Percentiles rank a stretch among this genome's conserved stretches.
Conservation (phyloP, 2,113 vertebrate species). For the Pontoporia blainvillei region DNA sequence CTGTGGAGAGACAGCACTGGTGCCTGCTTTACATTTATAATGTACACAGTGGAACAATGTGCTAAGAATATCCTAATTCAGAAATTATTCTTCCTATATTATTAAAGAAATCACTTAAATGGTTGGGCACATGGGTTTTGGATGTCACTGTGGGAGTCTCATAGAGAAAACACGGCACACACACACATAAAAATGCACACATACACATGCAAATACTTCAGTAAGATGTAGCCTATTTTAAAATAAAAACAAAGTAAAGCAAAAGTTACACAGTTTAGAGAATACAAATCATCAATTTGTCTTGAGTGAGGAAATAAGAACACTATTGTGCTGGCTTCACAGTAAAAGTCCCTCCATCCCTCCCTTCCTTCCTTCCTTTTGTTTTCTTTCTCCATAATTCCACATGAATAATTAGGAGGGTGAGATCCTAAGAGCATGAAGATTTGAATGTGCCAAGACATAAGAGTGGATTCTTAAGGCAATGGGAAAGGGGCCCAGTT, state of each 20-base stretch:
- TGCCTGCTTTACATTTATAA: constrained; percentile 63
- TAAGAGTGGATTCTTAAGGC: neutral
- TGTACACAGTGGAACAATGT: constrained; percentile 59
- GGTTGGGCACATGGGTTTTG: constrained; percentile 32
- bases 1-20: constrained; percentile 52
- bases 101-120: constrained; percentile 71
- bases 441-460: neutral
- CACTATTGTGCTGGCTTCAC: neutral
- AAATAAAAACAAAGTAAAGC: neutral
- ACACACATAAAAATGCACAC: neutral
- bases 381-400: neutral
- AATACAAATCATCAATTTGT: neutral
- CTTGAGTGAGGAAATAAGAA: neutral
- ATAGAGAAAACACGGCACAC: neutral
- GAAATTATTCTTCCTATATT: constrained; percentile 59
- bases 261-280: neutral
- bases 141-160: constrained; percentile 20
- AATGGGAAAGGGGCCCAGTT: neutral
- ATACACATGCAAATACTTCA: neutral
- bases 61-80: constrained; percentile 70
- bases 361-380: accelerated
- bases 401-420: neutral
- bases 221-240: neutral
- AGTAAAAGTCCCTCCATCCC: neutral
- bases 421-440: neutral